Base-by-base conservation (phyloP, 2,113 vertebrate species). In the Microtus montanus region DNA sequence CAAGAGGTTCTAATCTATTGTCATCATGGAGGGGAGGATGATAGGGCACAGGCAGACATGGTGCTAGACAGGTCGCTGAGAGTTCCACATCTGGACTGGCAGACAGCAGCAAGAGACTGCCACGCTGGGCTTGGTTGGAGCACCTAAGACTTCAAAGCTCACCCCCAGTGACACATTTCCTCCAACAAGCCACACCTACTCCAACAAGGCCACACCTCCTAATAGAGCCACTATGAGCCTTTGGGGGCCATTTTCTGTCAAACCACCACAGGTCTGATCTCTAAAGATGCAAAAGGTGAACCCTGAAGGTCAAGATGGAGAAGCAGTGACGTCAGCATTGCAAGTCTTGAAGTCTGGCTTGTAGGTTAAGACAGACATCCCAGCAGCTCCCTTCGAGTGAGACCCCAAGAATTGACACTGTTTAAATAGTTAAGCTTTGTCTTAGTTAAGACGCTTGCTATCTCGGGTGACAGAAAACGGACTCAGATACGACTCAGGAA, bases 381-480 rank as follows among this genome's bases (percentile, higher is more conserved):
- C 12, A 13, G 4, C 30, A 68, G 10, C 38, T 49, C 17, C 5
- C 19, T 35, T 22, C 7, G 70, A 71, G 2, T 0, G 24, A 47
- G 66, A 74, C 15, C 12, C 0, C 3, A 3, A 0, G 2, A 58
- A 30, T 41, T 20, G 24, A 41, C 61, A 2, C 41, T 13, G 30
- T 35, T 58, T 52, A 71, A 66, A 44, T 17, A 12, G 13, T 4
- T 7, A 33, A 49, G 14, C 5, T 4, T 24, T 63, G 38, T 75
- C 28, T 68, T n/a, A 35, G 71, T 38, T 47, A 41, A 91, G 75
- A 83, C 41, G 13, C 4, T 41, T 26, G 30, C 64, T 15, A 35
- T 66, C 61, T 14, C 28, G 24, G 41, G 52, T 6, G 68, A 91
- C 33, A 17, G 66, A 38, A 90, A 77, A 35, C 7, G 2, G 24